A percentile compares a stretch with the other conserved stretches of the same genome.
Conservation (phyloP, 35 echinoderm and acorn worm species). For the Amphiura filiformis region DNA sequence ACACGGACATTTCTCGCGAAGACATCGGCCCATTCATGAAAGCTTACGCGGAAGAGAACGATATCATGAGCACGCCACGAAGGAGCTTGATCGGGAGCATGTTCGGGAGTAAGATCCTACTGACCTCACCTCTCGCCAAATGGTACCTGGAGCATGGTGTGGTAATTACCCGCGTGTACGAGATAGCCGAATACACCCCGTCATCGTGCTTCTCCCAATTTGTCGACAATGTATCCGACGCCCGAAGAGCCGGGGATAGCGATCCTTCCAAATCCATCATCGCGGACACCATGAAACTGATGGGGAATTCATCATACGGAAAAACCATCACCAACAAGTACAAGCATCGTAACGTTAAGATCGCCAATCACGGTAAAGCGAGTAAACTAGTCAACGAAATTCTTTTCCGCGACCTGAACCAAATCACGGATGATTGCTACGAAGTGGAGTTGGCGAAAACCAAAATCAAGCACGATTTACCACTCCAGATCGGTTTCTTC, state of each 20-base stretch:
- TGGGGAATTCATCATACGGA: slow-evolving; percentile 25
- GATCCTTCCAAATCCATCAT: slow-evolving; percentile 24
- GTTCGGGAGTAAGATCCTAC: slow-evolving; percentile 19
- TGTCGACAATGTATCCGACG: background rate
- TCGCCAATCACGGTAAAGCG: background rate
- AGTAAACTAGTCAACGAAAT: background rate
- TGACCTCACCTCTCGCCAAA: background rate
- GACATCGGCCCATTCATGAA: slow-evolving; percentile 14
- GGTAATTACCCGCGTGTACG: background rate
- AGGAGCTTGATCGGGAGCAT: slow-evolving; percentile 9
- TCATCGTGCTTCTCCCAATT: background rate
- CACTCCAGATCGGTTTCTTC: background rate
- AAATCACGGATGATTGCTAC: background rate
- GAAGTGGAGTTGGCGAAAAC: slow-evolving; percentile 1
- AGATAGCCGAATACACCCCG: background rate
- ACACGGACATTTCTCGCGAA: background rate
- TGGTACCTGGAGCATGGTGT: slow-evolving; percentile 7
- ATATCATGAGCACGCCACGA: background rate
- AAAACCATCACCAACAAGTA: slow-evolving; percentile 20
- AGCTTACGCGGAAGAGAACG: background rate
- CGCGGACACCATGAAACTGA: slow-evolving; percentile 18
- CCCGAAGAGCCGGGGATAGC: background rate
- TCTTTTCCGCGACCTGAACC: background rate
- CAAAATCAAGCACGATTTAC: background rate
- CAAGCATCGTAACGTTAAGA: background rate